phyloP scores from a whole-genome alignment of 1,140 invertebrate genomes.

The Brevipalpus yothersi region DNA sequence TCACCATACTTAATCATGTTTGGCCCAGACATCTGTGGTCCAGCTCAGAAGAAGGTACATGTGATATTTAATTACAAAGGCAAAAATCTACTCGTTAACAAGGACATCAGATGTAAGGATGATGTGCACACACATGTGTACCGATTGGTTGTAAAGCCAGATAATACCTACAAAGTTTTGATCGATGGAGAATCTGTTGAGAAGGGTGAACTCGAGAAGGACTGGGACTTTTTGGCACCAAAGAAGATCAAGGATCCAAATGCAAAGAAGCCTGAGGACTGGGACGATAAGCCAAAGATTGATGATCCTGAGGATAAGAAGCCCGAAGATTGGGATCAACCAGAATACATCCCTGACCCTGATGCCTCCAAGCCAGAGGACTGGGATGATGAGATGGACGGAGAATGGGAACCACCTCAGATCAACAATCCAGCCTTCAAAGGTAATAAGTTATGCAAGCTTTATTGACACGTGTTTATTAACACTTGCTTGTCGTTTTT shows the following conservation, averaged over 20 bases:
- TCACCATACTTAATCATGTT: conserved; percentile 94
- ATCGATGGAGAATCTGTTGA: conserved; percentile 95
- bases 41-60: conserved; percentile 94
- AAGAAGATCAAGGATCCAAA: conserved; percentile 91
- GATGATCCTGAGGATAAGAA: conserved; percentile 86
- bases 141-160: conserved; percentile 78
- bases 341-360: conserved; percentile 90
- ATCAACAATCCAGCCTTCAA: conserved; percentile 48
- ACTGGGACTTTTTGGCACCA: conserved; percentile 88
- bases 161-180: conserved; percentile 89
- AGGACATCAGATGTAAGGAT: conserved; percentile 48
- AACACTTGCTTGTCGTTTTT: neutral
- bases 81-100: conserved; percentile 91
- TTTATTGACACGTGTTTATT: no score
- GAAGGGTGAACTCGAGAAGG: conserved; percentile 73
- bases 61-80: conserved; percentile 98
- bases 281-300: conserved; percentile 83
- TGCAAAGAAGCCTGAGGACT: conserved; percentile 81
- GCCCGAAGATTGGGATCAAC: conserved; percentile 68
- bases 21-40: conserved; percentile 41
- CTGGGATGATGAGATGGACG: conserved; percentile 99
- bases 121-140: conserved; percentile 96
- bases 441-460: conserved; percentile 17
- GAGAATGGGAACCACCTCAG: conserved; percentile 79
- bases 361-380: conserved; percentile 94